Conservation (phyloP, 2,113 vertebrate species). For the Zapornia atra region DNA sequence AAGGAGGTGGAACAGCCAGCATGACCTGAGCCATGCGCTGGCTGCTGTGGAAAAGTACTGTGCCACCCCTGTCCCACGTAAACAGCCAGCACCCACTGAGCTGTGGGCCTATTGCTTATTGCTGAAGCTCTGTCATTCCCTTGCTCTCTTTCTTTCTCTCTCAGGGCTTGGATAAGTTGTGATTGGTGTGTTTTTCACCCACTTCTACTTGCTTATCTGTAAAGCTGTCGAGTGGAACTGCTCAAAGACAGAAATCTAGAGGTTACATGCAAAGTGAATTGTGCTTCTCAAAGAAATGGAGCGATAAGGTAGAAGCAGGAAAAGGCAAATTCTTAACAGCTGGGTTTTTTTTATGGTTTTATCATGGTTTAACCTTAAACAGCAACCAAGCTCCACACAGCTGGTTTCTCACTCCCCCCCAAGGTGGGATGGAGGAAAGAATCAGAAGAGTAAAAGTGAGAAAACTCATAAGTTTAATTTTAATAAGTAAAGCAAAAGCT, state of each 20-base stretch:
- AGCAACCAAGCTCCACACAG: no score
- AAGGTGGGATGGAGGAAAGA: no score
- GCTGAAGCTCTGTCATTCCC: background rate
- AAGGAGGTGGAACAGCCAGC: background rate
- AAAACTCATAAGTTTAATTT: no score
- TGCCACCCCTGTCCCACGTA: background rate
- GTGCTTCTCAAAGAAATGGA: background rate
- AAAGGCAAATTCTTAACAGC: background rate
- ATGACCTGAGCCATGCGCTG: background rate
- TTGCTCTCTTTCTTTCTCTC: background rate
- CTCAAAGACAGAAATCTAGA: background rate
- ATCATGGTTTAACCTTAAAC: no score
- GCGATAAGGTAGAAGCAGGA: background rate
- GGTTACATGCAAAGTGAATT: background rate
- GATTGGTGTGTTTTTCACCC: background rate
- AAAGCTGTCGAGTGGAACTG: background rate
- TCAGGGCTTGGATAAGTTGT: background rate
- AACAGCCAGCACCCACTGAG: background rate
- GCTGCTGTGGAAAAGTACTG: background rate
- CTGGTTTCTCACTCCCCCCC: no score
- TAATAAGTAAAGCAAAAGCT: no score
- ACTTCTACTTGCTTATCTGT: background rate
- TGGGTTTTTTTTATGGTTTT: background rate
- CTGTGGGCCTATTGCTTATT: background rate
- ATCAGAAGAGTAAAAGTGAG: no score